Evolutionary conservation across 2,888 invertebrate species (phyloP).

Genomic region (Cerastis rubricosa): DNA sequence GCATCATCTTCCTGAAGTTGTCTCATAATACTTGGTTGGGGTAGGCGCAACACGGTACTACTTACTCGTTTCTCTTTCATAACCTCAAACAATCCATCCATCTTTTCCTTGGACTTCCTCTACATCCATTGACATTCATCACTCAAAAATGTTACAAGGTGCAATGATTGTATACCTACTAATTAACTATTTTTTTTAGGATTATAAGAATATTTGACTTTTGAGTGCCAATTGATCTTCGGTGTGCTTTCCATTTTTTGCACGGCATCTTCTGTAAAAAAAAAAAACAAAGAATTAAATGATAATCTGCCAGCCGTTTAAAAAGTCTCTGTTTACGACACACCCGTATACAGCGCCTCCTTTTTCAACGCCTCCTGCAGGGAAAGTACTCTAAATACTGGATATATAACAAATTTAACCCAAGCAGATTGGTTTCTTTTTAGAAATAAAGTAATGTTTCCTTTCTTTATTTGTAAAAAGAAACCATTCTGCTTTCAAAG

Average conservation of each 20-base stretch:
- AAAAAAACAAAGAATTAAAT: background rate
- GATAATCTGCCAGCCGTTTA: background rate
- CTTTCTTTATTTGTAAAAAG: too few relatives aligned
- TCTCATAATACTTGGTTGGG: background rate
- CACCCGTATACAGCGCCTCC: too few relatives aligned
- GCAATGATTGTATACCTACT: background rate
- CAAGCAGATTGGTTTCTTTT: too few relatives aligned
- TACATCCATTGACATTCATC: background rate
- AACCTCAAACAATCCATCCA: background rate
- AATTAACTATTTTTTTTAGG: background rate
- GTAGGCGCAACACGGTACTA: background rate
- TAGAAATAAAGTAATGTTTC: too few relatives aligned
- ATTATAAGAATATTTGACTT: background rate
- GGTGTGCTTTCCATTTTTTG: background rate
- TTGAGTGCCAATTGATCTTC: background rate
- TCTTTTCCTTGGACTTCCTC: background rate
- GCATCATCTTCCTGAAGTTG: background rate
- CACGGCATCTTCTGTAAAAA: background rate
- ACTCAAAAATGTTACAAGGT: background rate
- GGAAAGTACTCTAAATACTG: too few relatives aligned
- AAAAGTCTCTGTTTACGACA: background rate
- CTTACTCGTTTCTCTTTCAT: background rate
- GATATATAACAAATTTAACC: too few relatives aligned
- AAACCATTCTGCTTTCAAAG: too few relatives aligned
- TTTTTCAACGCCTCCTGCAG: too few relatives aligned